phyloP scores from a whole-genome alignment of 2,113 vertebrate species.

The Siphamia tubifer region DNA sequence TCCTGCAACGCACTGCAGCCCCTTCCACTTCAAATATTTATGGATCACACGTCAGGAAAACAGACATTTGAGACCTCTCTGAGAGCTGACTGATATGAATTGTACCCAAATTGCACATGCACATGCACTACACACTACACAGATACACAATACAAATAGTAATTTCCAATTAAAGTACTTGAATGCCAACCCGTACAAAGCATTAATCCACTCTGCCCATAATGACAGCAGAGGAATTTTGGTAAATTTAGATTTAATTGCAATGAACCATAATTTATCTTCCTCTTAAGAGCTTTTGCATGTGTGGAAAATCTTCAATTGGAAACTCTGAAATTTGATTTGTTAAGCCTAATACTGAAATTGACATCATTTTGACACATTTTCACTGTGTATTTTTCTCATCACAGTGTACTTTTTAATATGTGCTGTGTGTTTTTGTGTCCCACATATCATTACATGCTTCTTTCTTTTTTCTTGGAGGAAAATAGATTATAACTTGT shows the following conservation, averaged over 20 bases:
- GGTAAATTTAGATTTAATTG: slow-evolving; percentile 25
- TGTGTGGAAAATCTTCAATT: neutral
- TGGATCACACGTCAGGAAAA: slow-evolving; percentile 78
- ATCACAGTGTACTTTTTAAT: too few relatives aligned
- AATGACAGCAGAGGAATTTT: slow-evolving; percentile 28
- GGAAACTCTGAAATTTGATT: slow-evolving; percentile 20
- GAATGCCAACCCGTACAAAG: slow-evolving; percentile 20
- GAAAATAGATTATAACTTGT: slow-evolving; percentile 46
- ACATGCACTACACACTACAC: neutral
- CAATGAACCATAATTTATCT: slow-evolving; percentile 26
- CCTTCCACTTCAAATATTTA: slow-evolving; percentile 81
- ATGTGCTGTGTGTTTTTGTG: neutral
- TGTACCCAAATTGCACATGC: slow-evolving; percentile 36
- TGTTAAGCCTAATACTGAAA: slow-evolving; percentile 17
- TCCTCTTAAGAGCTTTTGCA: slow-evolving; percentile 1
- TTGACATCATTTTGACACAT: neutral
- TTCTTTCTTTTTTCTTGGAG: slow-evolving; percentile 6
- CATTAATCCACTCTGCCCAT: slow-evolving; percentile 9
- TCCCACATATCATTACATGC: too few relatives aligned
- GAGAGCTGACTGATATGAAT: slow-evolving; percentile 66
- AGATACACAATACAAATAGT: slow-evolving; percentile 23
- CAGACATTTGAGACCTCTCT: slow-evolving; percentile 74
- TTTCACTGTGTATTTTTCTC: too few relatives aligned
- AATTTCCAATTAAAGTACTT: slow-evolving; percentile 23
- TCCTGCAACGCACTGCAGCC: slow-evolving; percentile 69